Percentiles rank a stretch among this genome's conserved stretches.
phyloP scores from a whole-genome alignment of 2,113 vertebrate species.

The Daphoenositta chrysoptera region DNA sequence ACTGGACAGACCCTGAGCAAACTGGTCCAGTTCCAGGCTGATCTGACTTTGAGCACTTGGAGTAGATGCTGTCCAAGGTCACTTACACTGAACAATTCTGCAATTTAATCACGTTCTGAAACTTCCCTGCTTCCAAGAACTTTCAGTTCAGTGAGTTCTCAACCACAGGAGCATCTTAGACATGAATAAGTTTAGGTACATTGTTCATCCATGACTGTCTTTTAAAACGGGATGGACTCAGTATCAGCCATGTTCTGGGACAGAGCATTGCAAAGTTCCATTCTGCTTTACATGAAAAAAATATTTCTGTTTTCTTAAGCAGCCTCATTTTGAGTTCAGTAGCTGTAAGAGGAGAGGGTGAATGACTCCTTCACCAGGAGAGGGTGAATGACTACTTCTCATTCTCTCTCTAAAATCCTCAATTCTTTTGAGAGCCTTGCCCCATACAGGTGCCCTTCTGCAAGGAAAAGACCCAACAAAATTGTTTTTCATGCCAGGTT shows the following conservation, averaged over 20 bases:
- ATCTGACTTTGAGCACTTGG: neutral
- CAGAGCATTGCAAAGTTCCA: neutral
- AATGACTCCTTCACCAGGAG: neutral
- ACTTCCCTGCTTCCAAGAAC: neutral
- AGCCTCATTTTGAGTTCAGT: neutral
- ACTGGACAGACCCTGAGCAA: neutral
- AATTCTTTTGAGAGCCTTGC: neutral
- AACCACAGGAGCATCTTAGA: neutral
- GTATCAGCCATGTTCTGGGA: neutral
- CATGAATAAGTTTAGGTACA: neutral
- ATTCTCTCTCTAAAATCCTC: neutral
- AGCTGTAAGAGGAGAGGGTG: neutral
- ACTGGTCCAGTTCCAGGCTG: neutral
- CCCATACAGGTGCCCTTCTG: neutral
- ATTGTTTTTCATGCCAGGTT: neutral
- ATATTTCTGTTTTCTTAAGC: neutral
- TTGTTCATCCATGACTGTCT: neutral
- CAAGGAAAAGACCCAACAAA: neutral
- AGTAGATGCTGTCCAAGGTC: neutral
- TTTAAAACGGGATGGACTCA: neutral
- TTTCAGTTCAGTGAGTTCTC: neutral
- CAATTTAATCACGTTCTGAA: neutral
- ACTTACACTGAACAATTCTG: neutral
- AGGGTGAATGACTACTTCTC: neutral
- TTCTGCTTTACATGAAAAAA: neutral